Evolutionary conservation across 2,113 vertebrate species (phyloP), one percentile per base, ranked within the genome.

Genomic region (Urocynchramus pylzowi): DNA sequence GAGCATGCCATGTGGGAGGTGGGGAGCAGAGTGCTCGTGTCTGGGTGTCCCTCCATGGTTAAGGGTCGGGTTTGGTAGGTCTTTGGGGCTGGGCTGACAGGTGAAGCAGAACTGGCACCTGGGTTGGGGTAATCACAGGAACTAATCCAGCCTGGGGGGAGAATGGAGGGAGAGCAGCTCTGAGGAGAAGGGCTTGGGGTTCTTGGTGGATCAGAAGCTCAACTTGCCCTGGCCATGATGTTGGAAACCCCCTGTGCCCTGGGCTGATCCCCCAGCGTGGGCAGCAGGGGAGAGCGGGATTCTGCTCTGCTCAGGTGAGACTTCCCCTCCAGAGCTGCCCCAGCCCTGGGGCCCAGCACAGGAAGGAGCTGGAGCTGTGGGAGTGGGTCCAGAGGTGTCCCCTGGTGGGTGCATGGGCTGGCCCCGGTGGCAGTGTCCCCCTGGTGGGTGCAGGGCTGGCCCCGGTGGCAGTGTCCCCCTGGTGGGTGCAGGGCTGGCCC

Each of bases 1-100:
- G 52, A 37, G 20, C 47, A 6, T 22, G 31, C 2, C 8, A 0
- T 5, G 1, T 10, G 15, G 12, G 54, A 6, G 3, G 1, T 11
- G 60, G 5, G 10, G 30, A 50, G 13, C 10, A 1, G 42, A 53
- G 45, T 23, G 67, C 50, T 35, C 0, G 2, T 12, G 45, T 13
- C 49, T 5, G 16, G 42, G 19, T 7, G 26, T 35, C 42, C 63
- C 56, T 41, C 42, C 11, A 0, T 4, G n/a, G 5, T 6, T 6
- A 3, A 45, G 60, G 7, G 41, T 23, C 1, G 1, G 9, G 4
- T 45, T 41, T 65, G 45, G 39, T 16, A 1, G 9, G 8, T 13
- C 11, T 16, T 9, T 31, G 75, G 60, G n/a, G 23, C 13, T 39
- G 39, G 47, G 6, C 4, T 27, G 6, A 16, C 0, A 2, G 80